phyloP scores from a whole-genome alignment of 2,888 invertebrate species.

The Latrodectus hesperus region DNA sequence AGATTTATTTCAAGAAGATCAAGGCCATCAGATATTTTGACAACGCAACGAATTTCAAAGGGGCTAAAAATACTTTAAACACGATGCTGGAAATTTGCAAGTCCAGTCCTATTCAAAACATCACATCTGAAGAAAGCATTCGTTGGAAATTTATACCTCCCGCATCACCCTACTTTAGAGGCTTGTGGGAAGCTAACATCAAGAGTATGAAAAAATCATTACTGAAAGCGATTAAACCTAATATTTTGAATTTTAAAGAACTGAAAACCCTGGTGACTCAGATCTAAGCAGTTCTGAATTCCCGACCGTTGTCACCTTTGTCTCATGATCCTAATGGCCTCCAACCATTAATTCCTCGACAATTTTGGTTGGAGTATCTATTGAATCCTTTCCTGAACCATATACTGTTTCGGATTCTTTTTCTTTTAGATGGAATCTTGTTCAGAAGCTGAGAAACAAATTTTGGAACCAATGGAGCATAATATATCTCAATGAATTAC shows the following conservation, averaged over 20 bases:
- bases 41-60: slow-evolving; percentile 68
- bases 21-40: slow-evolving; percentile 49
- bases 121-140: slow-evolving; percentile 15
- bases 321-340: slow-evolving; percentile 14
- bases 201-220: slow-evolving; percentile 2
- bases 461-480: neutral
- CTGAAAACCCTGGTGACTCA: neutral
- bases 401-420: slow-evolving; percentile 1
- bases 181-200: slow-evolving; percentile 16
- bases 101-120: neutral
- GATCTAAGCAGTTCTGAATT: slow-evolving; percentile 14
- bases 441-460: neutral
- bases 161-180: neutral
- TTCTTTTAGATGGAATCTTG: slow-evolving; percentile 9
- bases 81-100: neutral
- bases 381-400: neutral
- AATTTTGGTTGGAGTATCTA: slow-evolving; percentile 6
- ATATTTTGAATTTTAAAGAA: slow-evolving; percentile 21
- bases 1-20: slow-evolving; percentile 38
- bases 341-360: slow-evolving; percentile 14
- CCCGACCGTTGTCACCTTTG: neutral
- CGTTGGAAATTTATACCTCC: slow-evolving; percentile 28
- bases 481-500: neutral
- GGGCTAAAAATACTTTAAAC: slow-evolving; percentile 4
- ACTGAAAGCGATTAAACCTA: neutral